These are phyloP conservation scores for Ditylenchus dipsaci DNA, from an alignment of 1,140 invertebrate species.

Conservation along the genomic window DNA sequence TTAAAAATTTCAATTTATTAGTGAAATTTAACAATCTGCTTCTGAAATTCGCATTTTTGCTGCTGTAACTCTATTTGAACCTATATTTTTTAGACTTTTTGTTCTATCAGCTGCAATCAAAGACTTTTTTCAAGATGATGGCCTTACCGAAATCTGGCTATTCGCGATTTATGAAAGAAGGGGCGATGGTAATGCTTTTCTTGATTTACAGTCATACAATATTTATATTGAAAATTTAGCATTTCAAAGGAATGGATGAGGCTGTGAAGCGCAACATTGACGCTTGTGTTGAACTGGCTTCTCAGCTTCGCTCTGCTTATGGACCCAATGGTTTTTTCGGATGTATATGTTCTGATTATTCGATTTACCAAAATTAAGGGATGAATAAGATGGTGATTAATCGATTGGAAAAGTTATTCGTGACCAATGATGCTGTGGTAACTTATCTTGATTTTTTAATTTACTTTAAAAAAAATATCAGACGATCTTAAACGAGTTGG, in stretches of 20 bases:
- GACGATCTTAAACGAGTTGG: constrained; percentile 91
- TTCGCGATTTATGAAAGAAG: constrained; percentile 57
- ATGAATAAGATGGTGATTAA: constrained; percentile 99
- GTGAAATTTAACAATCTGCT: no score
- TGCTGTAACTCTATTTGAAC: no score
- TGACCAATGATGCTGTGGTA: constrained; percentile 97
- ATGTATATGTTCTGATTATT: not conserved
- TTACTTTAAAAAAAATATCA: no score
- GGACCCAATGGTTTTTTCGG: constrained; percentile 72
- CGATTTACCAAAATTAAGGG: constrained; percentile 65
- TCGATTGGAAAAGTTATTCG: constrained; percentile 94
- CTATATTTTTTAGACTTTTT: no score
- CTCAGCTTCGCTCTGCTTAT: constrained; percentile 86
- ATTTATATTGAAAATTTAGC: constrained; percentile 68
- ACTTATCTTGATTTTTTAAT: no score
- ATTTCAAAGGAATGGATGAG: constrained; percentile 92
- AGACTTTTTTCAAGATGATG: constrained; percentile 19
- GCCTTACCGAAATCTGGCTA: constrained; percentile 55
- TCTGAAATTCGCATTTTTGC: no score
- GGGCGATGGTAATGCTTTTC: constrained; percentile 43
- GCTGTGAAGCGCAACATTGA: constrained; percentile 89
- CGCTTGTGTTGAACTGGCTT: constrained; percentile 88
- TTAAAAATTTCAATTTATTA: no score
- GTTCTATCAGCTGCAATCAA: no score
- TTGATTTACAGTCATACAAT: not conserved